Evolutionary conservation across 2,797 vertebrate species (phyloP).

Genomic region (Hydrocynus forskahlii): DNA sequence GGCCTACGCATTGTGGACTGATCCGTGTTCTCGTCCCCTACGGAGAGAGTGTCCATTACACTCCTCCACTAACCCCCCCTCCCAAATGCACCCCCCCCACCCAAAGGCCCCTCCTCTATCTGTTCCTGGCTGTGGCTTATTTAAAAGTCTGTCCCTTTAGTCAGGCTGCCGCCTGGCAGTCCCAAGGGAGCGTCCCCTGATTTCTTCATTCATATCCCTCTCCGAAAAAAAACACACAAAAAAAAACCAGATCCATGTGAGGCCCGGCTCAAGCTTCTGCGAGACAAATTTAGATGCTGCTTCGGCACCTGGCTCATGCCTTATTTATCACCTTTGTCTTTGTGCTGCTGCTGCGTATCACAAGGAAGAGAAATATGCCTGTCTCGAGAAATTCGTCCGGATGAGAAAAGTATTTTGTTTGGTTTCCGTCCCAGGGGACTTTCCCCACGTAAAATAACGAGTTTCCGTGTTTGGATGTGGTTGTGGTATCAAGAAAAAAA

Average conservation of each 20-base stretch:
- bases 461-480: background rate
- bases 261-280: background rate
- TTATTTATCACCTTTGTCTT: slow-evolving; percentile 45
- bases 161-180: slow-evolving; percentile 14
- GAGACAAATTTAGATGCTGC: slow-evolving; percentile 23
- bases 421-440: background rate
- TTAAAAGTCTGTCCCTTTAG: slow-evolving; percentile 29
- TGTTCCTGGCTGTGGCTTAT: slow-evolving; percentile 10
- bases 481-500: background rate
- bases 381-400: background rate
- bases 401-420: background rate
- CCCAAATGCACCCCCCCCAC: background rate
- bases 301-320: slow-evolving; percentile 22
- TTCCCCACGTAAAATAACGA: background rate
- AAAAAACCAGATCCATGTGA: background rate
- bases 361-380: background rate
- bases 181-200: background rate
- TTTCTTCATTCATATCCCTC: slow-evolving; percentile 14
- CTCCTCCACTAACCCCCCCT: background rate
- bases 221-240: background rate
- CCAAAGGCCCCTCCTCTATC: too few species aligned
- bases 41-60: slow-evolving; percentile 31
- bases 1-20: background rate
- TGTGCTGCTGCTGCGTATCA: background rate
- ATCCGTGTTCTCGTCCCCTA: background rate